Base-by-base conservation (phyloP, 30 jellyfish, hydroid and myxozoan species). In the Haliclystus octoradiatus region DNA sequence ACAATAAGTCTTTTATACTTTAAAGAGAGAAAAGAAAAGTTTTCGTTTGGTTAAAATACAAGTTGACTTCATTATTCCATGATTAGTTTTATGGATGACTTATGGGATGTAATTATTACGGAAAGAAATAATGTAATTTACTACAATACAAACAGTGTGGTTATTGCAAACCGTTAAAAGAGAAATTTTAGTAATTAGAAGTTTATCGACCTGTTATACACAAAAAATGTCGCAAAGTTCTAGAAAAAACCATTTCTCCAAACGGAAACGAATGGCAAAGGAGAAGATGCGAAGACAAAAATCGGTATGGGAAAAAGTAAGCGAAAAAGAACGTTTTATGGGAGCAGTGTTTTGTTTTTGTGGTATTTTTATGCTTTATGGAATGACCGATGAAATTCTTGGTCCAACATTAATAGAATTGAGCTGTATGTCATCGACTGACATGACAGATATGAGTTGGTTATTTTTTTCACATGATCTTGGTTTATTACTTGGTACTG, bases 361-460 rank as follows among this genome's bases (percentile, higher is more conserved):
- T 79, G 96, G 96, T 33, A 70, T 86, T 23, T 86, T 86, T 71
- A 69, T 79, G 94, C 77, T 86, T 19, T 86, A 86, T 46, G 96
- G 96, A 2, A 86, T 86, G 96, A 70, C 96, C 23, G 96, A 86
- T 63, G 96, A 86, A 51, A 13, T 53, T 13, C 68, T 53, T 53
- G 96, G 96, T 34, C 96, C 96, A 29, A 86, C 96, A n/a, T 65
- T 86, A 67, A 86, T 86, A 49, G 96, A 86, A 51, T 73, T 86
- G 35, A 86, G 96, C 61, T 86, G 96, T 80, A 83, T 86, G 40
- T 92, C 83, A 33, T 52, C 93, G 75, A 78, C 78, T 63, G 83
- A 93, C 26, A 25, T 86, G 62, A 86, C 78, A 51, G 72, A 93
- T 47, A 86, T 86, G 96, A 86, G 96, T 71, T 86, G 96, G 96